These are phyloP conservation scores for Patiria miniata DNA, from an alignment of 35 echinoderm and acorn worm genomes.

Conservation along the genomic window DNA sequence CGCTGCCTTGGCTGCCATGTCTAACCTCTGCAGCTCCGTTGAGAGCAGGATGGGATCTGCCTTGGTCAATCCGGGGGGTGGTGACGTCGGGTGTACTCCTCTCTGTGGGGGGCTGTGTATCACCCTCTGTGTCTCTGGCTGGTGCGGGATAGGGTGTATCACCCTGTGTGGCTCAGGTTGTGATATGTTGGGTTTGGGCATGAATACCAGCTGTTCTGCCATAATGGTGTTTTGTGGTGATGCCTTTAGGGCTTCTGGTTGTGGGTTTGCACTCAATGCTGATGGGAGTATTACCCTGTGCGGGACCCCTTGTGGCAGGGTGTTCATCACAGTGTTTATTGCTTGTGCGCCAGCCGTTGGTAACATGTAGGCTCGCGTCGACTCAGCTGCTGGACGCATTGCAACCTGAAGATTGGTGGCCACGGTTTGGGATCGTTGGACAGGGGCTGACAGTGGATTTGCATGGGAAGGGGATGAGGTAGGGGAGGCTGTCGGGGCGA, in stretches of 20 bases:
- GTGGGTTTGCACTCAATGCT: not conserved
- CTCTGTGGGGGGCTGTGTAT: not conserved
- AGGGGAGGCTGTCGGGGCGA: not conserved
- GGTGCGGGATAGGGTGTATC: not conserved
- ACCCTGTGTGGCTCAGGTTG: not conserved
- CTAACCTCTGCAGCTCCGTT: constrained; percentile 72
- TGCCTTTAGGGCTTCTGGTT: not conserved
- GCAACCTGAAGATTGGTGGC: not conserved
- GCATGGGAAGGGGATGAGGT: constrained; percentile 32
- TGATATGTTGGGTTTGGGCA: not conserved
- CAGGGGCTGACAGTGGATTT: not conserved
- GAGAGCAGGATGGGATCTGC: constrained; percentile 69
- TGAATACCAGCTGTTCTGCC: not conserved
- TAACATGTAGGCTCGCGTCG: not conserved
- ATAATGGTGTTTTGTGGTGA: not conserved
- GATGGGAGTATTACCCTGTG: not conserved
- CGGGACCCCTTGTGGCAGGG: not conserved
- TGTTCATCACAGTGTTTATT: not conserved
- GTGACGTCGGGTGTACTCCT: constrained; percentile 15
- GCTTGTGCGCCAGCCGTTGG: not conserved
- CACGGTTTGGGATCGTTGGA: not conserved
- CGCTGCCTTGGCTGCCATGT: constrained; percentile 27
- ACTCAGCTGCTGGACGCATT: not conserved
- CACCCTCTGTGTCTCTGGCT: not conserved
- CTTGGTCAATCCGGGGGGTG: constrained; percentile 75